Conservation (phyloP, 2,113 vertebrate species). For the Neotragus moschatus region DNA sequence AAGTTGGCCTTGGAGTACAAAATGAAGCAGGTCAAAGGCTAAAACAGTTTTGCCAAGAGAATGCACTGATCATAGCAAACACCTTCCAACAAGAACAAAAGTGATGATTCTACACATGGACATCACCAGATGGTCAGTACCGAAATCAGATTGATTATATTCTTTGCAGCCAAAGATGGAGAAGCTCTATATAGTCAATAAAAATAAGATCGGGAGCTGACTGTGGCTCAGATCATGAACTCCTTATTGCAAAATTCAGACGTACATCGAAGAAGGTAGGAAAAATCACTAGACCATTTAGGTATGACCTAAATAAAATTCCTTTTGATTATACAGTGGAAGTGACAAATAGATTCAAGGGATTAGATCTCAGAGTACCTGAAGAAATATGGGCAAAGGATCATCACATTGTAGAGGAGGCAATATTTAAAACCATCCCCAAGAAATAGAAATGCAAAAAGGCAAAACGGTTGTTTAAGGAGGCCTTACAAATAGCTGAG, state of each 20-base stretch:
- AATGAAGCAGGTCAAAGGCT: neutral
- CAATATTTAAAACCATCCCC: neutral
- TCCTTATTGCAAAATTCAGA: neutral
- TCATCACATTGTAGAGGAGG: neutral
- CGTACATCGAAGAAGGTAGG: neutral
- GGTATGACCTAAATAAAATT: neutral
- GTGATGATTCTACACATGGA: neutral
- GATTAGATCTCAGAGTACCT: neutral
- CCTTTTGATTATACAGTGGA: neutral
- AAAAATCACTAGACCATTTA: neutral
- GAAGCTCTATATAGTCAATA: neutral
- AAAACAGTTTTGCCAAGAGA: neutral
- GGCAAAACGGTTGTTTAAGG: neutral
- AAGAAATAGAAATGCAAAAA: neutral
- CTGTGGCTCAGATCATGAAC: neutral
- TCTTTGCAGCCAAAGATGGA: neutral
- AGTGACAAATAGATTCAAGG: neutral
- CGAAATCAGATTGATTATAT: neutral
- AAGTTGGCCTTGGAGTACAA: neutral
- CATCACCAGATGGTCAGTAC: neutral
- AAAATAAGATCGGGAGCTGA: neutral
- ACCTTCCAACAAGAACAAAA: neutral
- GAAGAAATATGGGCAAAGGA: neutral
- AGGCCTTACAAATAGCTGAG: neutral
- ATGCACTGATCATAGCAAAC: neutral